A percentile compares a stretch with the other conserved stretches of the same genome.
Evolutionary conservation across 2,888 invertebrate genomes (phyloP).

Genomic region (Drosophila mimica): DNA sequence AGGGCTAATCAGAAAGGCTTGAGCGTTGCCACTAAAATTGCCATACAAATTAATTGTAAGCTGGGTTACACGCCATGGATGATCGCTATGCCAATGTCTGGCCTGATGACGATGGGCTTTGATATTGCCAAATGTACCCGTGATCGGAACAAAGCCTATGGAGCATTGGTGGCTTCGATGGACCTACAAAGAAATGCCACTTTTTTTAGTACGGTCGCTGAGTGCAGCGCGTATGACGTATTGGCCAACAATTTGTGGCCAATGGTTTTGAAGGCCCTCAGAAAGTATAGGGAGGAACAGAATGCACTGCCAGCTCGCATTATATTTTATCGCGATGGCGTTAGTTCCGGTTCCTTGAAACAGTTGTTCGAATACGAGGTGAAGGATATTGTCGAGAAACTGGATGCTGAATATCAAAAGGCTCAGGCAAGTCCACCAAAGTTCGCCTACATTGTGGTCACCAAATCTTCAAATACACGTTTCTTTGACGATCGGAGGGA

Average conservation of each 20-base stretch:
- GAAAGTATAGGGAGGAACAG: constrained; percentile 80
- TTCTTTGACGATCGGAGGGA: constrained; percentile 86
- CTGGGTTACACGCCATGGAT: constrained; percentile 96
- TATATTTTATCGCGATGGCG: constrained; percentile 95
- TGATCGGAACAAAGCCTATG: constrained; percentile 88
- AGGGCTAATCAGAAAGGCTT: constrained; percentile 79
- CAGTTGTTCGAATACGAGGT: constrained; percentile 93
- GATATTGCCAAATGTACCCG: constrained; percentile 95
- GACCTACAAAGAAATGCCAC: constrained; percentile 87
- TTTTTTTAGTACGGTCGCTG: constrained; percentile 91
- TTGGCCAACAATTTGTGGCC: constrained; percentile 90
- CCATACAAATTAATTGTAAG: constrained; percentile 97
- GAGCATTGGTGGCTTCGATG: constrained; percentile 92
- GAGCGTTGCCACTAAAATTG: constrained; percentile 96
- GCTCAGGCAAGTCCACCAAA: constrained; percentile 84
- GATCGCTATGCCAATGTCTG: constrained; percentile 88
- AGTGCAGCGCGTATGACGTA: constrained; percentile 91
- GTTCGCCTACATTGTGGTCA: constrained; percentile 93
- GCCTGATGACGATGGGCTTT: constrained; percentile 93
- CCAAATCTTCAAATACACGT: constrained; percentile 93
- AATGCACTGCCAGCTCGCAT: constrained; percentile 89
- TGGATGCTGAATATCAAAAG: constrained; percentile 86
- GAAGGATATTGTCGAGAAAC: constrained; percentile 86
- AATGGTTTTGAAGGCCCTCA: constrained; percentile 86
- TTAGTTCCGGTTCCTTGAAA: constrained; percentile 95